These are phyloP conservation scores for Cyprinodon variegatus DNA, from an alignment of 2,113 vertebrate genomes.

Conservation along the genomic window DNA sequence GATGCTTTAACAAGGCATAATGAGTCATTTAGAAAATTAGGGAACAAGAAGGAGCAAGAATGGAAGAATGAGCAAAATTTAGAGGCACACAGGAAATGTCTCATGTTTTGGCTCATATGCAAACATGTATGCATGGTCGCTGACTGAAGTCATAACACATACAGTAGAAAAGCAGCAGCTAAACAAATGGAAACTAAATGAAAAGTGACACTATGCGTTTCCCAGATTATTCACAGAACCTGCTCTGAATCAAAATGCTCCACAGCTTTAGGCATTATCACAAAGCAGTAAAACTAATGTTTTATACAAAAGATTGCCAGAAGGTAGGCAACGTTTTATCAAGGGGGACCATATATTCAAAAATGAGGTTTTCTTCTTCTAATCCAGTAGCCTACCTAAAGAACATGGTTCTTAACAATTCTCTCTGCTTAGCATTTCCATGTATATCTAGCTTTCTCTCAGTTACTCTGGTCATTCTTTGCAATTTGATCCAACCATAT, in stretches of 20 bases:
- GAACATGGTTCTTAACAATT: too few species aligned
- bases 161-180: slow-evolving; percentile 58
- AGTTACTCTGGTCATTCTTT: too few species aligned
- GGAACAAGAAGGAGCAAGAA: slow-evolving; percentile 60
- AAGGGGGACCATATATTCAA: background rate
- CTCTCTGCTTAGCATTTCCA: too few species aligned
- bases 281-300: background rate
- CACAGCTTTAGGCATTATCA: slow-evolving; percentile 53
- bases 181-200: slow-evolving; percentile 73
- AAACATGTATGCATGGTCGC: slow-evolving; percentile 5
- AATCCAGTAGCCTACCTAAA: too few species aligned
- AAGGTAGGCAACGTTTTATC: background rate
- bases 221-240: slow-evolving; percentile 62
- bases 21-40: slow-evolving; percentile 73
- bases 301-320: background rate
- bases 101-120: slow-evolving; percentile 48
- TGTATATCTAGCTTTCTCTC: too few species aligned
- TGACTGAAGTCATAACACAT: slow-evolving; percentile 60
- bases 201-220: slow-evolving; percentile 70
- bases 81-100: slow-evolving; percentile 65
- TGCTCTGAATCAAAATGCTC: slow-evolving; percentile 59
- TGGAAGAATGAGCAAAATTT: slow-evolving; percentile 68
- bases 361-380: background rate
- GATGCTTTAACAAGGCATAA: slow-evolving; percentile 69
- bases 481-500: too few species aligned